Conservation (phyloP, 2,888 invertebrate genomes). For the Unio delphinus region DNA sequence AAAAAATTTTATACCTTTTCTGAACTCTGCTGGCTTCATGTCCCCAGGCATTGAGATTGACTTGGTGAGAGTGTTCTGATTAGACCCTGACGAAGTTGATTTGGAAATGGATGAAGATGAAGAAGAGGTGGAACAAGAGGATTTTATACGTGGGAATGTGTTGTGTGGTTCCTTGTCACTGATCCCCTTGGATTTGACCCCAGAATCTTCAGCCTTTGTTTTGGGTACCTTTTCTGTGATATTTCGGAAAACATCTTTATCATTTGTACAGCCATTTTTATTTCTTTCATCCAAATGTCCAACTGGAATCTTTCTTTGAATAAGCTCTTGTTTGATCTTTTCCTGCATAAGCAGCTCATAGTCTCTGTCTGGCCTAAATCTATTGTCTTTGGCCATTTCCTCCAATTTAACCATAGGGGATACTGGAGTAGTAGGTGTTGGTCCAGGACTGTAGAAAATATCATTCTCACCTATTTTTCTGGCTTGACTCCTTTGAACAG, state of each 20-base stretch:
- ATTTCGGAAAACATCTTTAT: not conserved
- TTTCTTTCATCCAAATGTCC: conserved; percentile 1
- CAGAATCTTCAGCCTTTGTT: conserved; percentile 2
- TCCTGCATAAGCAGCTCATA: conserved; percentile 45
- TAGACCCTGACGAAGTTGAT: conserved; percentile 5
- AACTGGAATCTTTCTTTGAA: conserved; percentile 7
- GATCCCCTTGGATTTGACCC: conserved; percentile 5
- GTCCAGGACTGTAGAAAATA: conserved; percentile 39
- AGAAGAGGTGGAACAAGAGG: conserved; percentile 20
- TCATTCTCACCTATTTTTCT: conserved; percentile 10
- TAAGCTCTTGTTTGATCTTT: conserved; percentile 39
- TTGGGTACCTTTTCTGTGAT: not conserved
- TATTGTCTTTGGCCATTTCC: conserved; percentile 36
- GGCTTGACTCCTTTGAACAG: conserved; percentile 6
- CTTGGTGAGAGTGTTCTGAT: conserved; percentile 31
- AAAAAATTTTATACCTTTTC: conserved; percentile 42
- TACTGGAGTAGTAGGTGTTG: conserved; percentile 32
- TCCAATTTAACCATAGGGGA: conserved; percentile 39
- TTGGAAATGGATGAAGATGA: conserved; percentile 1
- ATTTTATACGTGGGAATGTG: conserved; percentile 47
- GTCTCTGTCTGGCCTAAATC: conserved; percentile 36
- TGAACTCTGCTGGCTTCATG: conserved; percentile 53
- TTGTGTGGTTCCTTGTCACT: conserved; percentile 30
- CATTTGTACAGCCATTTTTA: not conserved
- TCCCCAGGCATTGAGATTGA: conserved; percentile 53